Percentiles rank a stretch among this genome's conserved stretches.
These are phyloP conservation scores for Poeciliopsis occidentalis DNA, from an alignment of 2,113 vertebrate species.

Conservation along the genomic window DNA sequence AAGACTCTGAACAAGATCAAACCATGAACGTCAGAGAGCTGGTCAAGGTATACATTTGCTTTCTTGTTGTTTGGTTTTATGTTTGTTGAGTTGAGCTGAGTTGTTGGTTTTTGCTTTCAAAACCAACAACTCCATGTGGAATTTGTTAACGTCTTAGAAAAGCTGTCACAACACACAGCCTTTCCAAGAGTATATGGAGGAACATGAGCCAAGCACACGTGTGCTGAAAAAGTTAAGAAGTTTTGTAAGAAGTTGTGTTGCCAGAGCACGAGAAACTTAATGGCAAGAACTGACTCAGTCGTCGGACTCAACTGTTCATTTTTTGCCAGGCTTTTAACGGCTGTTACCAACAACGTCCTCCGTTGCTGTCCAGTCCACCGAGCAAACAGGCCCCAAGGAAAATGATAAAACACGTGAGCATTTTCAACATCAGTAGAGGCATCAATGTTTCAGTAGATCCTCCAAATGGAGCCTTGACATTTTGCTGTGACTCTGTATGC, in stretches of 20 bases:
- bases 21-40: not conserved
- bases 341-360: accelerated
- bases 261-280: no score
- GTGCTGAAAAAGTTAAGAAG: no score
- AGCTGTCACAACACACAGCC: no score
- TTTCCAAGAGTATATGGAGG: no score
- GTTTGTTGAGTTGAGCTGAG: no score
- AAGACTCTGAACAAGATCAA: not conserved
- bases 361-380: accelerated
- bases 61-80: not conserved
- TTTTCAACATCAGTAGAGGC: not conserved
- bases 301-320: not conserved
- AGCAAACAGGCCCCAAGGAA: not conserved
- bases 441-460: not conserved
- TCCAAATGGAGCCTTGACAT: accelerated
- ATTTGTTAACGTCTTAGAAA: no score
- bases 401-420: not conserved
- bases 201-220: no score
- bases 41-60: not conserved
- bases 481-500: not conserved
- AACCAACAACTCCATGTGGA: no score
- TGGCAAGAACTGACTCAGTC: not conserved
- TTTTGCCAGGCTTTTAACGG: not conserved
- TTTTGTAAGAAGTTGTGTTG: no score
- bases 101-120: no score